Base-by-base conservation (phyloP, 2,888 invertebrate species). In the Rotaria macrura region DNA sequence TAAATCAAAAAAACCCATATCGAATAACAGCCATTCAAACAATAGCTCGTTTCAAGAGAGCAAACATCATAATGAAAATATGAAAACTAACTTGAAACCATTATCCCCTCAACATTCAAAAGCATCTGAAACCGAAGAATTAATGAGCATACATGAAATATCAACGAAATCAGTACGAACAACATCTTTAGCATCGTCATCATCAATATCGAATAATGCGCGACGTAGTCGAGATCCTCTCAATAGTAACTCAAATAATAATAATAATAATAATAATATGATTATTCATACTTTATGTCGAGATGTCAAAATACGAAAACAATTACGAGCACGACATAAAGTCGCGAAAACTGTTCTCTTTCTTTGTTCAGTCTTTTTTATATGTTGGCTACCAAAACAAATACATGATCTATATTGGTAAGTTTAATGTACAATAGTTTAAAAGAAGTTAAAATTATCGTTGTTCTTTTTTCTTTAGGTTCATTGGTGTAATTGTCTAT, bases 381-480 rank as follows among this genome's bases (percentile, higher is more conserved):
- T 79, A 43, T 79, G 79, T 79, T 79, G 79, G 79, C 43, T 79
- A 79, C 79, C 79, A 10, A 79, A 79, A n/a, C 79, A 79, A 79
- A 79, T 79, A 12, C 79, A 79, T 79, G 79, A 79, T 43, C n/a
- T 79, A 43, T 79, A 79, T 43, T 79, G 79, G 79, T 79, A 43
- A 38, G 65, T 34, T 65, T 25, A 54, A 25, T 25, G n/a, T n/a
- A n/a, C n/a, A 25, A 23, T 54, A 25, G 7, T 23, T 17, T 17
- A 52, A 52, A 52, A 52, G 52, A 52, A 52, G 17, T 23, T 25
- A 17, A 5, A 4, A 54, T 49, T 49, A 25, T 54, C 7, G 25
- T 10, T 54, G 9, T 5, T 54, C 6, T 25, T 25, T 25, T 20
- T 65, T 17, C 1, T 17, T 2, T 65, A 65, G 65, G 65, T 65